Conservation (phyloP, 2,797 vertebrate species). For the Scomberomorus guttatus region DNA sequence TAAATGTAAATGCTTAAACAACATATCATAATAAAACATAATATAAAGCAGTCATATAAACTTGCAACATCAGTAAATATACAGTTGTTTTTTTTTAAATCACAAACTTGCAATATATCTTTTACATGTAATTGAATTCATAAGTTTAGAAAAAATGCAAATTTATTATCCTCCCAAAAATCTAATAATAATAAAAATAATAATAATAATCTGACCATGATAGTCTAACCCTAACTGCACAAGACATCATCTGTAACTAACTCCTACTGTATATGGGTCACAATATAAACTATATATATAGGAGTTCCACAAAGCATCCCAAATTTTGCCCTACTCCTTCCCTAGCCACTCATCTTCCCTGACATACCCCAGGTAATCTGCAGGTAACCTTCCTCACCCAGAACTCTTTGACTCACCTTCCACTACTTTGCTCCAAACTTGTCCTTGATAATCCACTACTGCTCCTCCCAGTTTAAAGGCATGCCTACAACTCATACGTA, state of each 20-base stretch:
- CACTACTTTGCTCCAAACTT: constrained; percentile 1
- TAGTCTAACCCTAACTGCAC: not conserved
- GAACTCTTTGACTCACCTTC: not conserved
- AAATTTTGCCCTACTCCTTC: constrained; percentile 2
- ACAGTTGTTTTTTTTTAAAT: no score
- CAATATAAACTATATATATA: not conserved
- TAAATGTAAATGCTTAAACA: no score
- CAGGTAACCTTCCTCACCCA: not conserved
- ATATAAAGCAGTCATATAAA: not conserved
- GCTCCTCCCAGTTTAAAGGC: not conserved
- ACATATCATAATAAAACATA: no score
- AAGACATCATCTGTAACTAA: not conserved
- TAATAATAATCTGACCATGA: not conserved
- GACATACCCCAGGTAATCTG: constrained; percentile 2
- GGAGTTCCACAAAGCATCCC: constrained; percentile 12
- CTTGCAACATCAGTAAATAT: no score
- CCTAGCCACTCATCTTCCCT: constrained; percentile 7
- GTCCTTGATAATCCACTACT: constrained; percentile 8
- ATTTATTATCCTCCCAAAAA: not conserved
- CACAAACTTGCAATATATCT: no score
- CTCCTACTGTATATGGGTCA: not conserved
- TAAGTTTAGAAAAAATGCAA: not conserved
- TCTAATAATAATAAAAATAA: no score
- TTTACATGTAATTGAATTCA: not conserved
- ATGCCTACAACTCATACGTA: constrained; percentile 34